Evolutionary conservation across 2,113 vertebrate species (phyloP).

Genomic region (Chaetorhynchus papuensis): DNA sequence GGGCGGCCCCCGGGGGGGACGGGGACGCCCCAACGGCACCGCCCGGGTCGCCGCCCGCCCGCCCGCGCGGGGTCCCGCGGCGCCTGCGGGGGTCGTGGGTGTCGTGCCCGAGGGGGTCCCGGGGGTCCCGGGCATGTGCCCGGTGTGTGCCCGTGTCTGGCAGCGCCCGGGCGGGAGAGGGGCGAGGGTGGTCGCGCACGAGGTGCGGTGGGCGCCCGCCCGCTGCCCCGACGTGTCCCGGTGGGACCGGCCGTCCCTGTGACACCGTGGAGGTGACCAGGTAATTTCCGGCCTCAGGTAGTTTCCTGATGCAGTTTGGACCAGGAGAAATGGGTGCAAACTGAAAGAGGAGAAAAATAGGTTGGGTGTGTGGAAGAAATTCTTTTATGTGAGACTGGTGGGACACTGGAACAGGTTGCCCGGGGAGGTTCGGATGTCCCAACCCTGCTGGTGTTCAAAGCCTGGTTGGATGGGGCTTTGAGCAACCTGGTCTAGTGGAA

Average conservation of each 20-base stretch:
- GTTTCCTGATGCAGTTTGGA: neutral
- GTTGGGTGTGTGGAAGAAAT: neutral
- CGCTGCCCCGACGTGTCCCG: rapidly evolving
- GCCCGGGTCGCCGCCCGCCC: rapidly evolving
- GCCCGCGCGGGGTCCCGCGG: neutral
- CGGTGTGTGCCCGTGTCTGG: neutral
- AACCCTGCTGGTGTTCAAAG: neutral
- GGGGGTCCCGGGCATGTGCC: neutral
- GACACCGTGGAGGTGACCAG: rapidly evolving
- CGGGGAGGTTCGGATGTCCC: too few relatives aligned
- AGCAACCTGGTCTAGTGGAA: neutral
- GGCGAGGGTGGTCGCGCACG: rapidly evolving
- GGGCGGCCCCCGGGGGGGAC: neutral
- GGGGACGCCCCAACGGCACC: neutral
- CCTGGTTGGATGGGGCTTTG: neutral
- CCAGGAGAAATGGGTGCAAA: neutral
- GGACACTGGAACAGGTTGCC: too few relatives aligned
- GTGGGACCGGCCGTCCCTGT: neutral
- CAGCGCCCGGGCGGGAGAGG: rapidly evolving
- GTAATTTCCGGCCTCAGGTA: neutral
- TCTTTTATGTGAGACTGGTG: neutral
- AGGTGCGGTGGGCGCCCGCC: rapidly evolving
- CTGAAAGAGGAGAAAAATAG: neutral
- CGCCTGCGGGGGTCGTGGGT: neutral
- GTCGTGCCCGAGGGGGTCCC: neutral